Evolutionary conservation across 1,140 invertebrate species (phyloP).

Genomic region (Bombus cullumanus): DNA sequence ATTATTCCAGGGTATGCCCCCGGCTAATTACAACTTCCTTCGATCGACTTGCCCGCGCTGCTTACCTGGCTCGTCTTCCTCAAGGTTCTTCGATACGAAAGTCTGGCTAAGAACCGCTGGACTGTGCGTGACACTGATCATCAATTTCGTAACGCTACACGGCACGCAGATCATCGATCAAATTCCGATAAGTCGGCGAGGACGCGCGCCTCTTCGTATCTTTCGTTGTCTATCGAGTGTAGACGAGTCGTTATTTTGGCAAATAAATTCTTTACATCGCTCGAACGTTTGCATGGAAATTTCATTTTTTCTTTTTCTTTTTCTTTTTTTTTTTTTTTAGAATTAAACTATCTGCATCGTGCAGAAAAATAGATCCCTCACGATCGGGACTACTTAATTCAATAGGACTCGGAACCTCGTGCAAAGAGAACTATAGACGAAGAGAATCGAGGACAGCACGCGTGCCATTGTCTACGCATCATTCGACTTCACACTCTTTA

Average conservation of each 20-base stretch:
- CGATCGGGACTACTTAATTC: neutral
- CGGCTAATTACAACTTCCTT: slow-evolving; percentile 55
- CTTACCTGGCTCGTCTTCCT: slow-evolving; percentile 28
- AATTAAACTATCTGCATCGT: neutral
- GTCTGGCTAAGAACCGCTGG: neutral
- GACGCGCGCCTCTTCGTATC: neutral
- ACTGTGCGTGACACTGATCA: slow-evolving; percentile 16
- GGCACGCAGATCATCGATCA: neutral
- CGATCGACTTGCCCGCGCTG: slow-evolving; percentile 16
- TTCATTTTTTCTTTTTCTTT: neutral
- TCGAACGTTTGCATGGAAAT: neutral
- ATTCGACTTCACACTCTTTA: slow-evolving; percentile 6
- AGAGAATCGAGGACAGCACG: neutral
- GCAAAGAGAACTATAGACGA: neutral
- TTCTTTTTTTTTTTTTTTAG: neutral
- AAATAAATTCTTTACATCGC: neutral
- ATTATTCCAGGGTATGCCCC: slow-evolving; percentile 46
- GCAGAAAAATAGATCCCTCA: neutral
- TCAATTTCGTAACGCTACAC: slow-evolving; percentile 6
- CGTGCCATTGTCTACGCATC: neutral
- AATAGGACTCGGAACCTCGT: neutral
- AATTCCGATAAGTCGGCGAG: neutral
- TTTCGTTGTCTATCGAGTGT: neutral
- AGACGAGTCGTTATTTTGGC: neutral
- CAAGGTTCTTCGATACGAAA: slow-evolving; percentile 34